Base-by-base conservation (phyloP, 1,140 invertebrate species). In the Callitettix versicolor region DNA sequence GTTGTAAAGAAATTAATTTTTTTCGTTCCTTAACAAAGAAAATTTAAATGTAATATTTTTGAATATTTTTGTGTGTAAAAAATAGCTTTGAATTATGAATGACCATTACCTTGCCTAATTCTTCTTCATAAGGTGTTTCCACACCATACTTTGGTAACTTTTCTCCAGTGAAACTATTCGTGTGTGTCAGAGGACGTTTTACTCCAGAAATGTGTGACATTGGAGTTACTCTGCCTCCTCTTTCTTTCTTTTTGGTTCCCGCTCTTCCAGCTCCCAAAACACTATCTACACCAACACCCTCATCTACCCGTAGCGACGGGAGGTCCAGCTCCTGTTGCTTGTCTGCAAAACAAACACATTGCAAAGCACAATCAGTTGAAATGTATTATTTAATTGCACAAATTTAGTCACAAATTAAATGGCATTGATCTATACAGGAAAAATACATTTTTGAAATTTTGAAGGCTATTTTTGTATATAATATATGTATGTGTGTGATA, bases 241-340 rank as follows among this genome's bases (percentile, higher is more conserved):
- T 76, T 55, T 85, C 84, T 63, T 84, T 82, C 63, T 77, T 78
- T 67, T 66, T 53, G 65, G 53, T 30, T 42, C 47, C 46, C n/a
- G 53, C 34, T 3, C 36, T 46, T 36, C 51, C 21, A 18, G n/a
- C 46, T 17, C 36, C 54, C 51, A 21, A 21, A 40, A 46, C 21
- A 47, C 71, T 67, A 68, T 67, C 17, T 2, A 52, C 69, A 65
- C 58, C 77, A 12, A 69, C 74, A 30, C 68, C 70, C 75, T 88
- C 89, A 64, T 90, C 88, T 56, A 84, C 80, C 63, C 85, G 81
- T 60, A 94, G 70, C 18, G 86, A 86, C 26, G 92, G 91, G 60
- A 97, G 70, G 71, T 97, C 94, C 64, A 96, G 75, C 68, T 96
- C 93, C 73, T 96, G 92, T 72, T 95, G 91, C 73, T 96, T 95